Conservation (phyloP, 2,113 vertebrate species). For the Lophochroa leadbeateri region DNA sequence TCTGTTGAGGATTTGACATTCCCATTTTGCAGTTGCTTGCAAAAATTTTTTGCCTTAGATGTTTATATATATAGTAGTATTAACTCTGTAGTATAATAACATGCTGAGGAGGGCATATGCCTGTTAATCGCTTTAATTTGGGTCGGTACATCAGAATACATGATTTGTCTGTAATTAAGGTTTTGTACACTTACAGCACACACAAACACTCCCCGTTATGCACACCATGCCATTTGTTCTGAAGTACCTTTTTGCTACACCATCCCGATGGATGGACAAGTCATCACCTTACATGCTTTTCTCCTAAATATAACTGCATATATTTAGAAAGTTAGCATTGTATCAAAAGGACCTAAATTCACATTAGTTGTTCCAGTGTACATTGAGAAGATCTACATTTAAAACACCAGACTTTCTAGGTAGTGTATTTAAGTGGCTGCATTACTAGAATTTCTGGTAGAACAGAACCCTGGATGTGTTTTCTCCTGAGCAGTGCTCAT, state of each 20-base stretch:
- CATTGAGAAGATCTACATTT: neutral
- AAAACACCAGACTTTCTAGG: neutral
- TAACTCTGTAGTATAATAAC: neutral
- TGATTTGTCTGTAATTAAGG: neutral
- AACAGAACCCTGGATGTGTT: neutral
- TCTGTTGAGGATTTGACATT: neutral
- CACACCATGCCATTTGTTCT: neutral
- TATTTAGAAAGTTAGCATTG: neutral
- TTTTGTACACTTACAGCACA: neutral
- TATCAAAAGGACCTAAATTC: neutral
- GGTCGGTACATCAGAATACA: neutral
- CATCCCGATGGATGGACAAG: neutral
- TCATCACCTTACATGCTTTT: neutral
- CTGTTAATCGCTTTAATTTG: neutral
- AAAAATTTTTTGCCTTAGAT: neutral
- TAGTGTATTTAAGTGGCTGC: neutral
- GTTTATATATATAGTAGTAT: neutral
- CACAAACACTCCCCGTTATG: rapidly evolving
- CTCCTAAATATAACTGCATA: neutral
- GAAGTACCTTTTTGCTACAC: neutral
- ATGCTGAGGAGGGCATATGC: neutral
- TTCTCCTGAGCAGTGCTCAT: neutral
- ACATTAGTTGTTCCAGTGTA: neutral
- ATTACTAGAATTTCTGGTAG: neutral
- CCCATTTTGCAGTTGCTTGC: neutral